phyloP scores from a whole-genome alignment of 2,797 vertebrate species.

The Megaceryle alcyon region DNA sequence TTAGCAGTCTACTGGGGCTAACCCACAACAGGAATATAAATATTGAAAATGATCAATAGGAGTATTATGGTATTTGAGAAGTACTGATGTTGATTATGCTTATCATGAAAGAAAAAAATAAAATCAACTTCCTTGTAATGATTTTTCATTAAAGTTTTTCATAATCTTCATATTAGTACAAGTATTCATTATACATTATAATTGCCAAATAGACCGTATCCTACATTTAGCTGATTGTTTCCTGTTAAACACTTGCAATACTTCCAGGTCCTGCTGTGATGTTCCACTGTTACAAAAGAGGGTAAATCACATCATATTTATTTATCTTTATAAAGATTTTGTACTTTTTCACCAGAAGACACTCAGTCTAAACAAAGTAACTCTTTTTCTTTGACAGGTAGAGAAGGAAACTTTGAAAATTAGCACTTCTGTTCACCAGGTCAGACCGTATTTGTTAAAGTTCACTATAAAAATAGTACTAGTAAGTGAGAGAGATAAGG shows the following conservation, averaged over 20 bases:
- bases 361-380: neutral
- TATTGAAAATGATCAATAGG: neutral
- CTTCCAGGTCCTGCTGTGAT: constrained; percentile 16
- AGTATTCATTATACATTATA: constrained; percentile 8
- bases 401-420: neutral
- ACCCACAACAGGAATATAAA: neutral
- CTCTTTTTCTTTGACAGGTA: neutral
- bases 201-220: constrained; percentile 10
- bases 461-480: neutral
- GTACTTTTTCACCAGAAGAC: neutral
- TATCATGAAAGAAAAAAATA: neutral
- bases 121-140: neutral
- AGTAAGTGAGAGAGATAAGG: neutral
- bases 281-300: neutral
- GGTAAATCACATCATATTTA: neutral
- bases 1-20: neutral
- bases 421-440: accelerated
- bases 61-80: neutral
- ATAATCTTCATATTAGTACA: neutral
- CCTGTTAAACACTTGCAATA: constrained; percentile 21
- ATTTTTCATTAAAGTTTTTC: neutral
- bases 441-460: accelerated
- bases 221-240: constrained; percentile 35
- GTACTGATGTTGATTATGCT: constrained; percentile 6
- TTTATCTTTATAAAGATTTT: neutral